Percentiles rank a stretch among this genome's conserved stretches.
Conservation (phyloP, 2,888 invertebrate genomes). For the Hoplodrina ambigua region DNA sequence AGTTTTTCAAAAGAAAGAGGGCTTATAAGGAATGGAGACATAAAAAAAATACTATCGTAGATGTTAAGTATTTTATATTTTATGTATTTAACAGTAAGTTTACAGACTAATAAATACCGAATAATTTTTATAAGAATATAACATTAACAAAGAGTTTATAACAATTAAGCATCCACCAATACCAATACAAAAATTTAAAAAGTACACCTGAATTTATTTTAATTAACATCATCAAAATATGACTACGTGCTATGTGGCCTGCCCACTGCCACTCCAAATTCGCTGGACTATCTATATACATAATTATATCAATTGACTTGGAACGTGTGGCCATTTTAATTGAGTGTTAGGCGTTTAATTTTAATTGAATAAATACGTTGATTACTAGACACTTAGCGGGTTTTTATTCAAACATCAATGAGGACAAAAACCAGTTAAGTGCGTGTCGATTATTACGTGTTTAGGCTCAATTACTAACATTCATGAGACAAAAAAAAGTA, state of each 20-base stretch:
- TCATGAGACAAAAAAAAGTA: not conserved
- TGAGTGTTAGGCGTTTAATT: not conserved
- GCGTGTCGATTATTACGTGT: not conserved
- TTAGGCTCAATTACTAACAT: not conserved
- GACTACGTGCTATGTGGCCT: no score
- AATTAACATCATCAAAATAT: no score
- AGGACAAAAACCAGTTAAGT: not conserved
- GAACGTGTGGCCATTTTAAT: constrained; percentile 14
- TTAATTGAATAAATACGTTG: constrained; percentile 10
- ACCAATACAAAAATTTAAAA: no score
- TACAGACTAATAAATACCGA: no score
- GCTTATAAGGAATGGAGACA: not conserved
- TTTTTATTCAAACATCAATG: constrained; percentile 5
- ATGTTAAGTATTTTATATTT: no score
- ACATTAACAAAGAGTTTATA: no score
- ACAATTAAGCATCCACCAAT: no score
- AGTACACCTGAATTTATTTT: no score
- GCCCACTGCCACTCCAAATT: no score
- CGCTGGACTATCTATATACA: not conserved
- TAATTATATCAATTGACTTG: constrained; percentile 3
- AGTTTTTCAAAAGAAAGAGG: not conserved
- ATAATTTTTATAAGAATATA: no score
- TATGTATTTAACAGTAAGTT: no score
- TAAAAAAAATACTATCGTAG: not conserved
- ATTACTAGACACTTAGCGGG: not conserved